phyloP scores from a whole-genome alignment of 2,113 vertebrate genomes.

The Trochalopteron elliotii region DNA sequence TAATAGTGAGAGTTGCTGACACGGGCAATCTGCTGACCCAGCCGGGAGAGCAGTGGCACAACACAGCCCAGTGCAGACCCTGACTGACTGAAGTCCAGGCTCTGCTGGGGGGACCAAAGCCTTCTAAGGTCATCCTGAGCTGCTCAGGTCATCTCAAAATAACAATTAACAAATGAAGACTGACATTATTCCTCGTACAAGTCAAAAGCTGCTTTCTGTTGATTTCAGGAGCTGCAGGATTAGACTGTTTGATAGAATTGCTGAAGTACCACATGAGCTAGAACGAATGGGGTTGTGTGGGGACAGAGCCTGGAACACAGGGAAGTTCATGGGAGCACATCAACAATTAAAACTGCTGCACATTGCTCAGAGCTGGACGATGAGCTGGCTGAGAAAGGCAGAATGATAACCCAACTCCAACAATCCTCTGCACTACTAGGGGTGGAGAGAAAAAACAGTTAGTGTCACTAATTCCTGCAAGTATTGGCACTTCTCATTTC shows the following conservation, averaged over 20 bases:
- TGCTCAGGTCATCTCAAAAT: neutral
- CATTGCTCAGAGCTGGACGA: neutral
- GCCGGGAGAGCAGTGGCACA: neutral
- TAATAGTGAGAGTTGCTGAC: neutral
- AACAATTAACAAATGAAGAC: neutral
- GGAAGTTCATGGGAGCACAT: neutral
- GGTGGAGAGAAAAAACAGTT: neutral
- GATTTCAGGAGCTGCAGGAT: neutral
- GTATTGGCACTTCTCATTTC: constrained; percentile 24
- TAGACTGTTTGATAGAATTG: neutral
- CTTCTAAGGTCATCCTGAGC: neutral
- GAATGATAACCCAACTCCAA: neutral
- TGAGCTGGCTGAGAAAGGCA: neutral
- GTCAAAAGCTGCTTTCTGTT: neutral
- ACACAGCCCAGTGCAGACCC: neutral
- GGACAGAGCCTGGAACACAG: neutral
- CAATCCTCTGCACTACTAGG: neutral
- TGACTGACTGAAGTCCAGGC: neutral
- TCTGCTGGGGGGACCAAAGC: neutral
- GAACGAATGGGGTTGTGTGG: neutral
- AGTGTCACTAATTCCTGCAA: neutral
- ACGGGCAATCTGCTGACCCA: neutral
- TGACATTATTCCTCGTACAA: neutral
- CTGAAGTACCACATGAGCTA: neutral
- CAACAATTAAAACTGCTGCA: neutral